Base-by-base conservation (phyloP, 2,113 vertebrate genomes). In the Callaeas wilsoni region DNA sequence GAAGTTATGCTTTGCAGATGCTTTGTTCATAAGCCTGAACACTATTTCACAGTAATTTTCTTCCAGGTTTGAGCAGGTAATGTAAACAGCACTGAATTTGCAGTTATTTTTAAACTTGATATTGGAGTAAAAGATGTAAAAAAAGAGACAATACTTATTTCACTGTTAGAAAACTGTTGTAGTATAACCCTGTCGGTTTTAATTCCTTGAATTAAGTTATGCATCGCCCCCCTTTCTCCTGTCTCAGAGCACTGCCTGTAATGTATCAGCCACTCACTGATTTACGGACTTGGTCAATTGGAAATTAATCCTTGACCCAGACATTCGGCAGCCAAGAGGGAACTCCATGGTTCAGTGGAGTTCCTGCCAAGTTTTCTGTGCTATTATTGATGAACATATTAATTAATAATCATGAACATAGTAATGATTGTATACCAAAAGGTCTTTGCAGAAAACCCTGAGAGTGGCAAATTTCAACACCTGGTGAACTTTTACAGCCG, bases 341-440 rank as follows among this genome's bases (percentile, higher is more conserved):
- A 44, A 63, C 68, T 70, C 50, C 33, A 37, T 35, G 55, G 52
- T 47, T 88, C 89, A 92, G 39, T 83, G 89, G 89, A 46, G 68
- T 75, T 80, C 86, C 75, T 92, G 91, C 64, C 89, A 94, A 90
- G 57, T 94, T 97, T 93, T 90, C 62, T 50, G 22, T 39, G 87
- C 53, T 59, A 65, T 59, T 88, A 55, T 89, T 94, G 96, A 95
- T 75, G 73, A 95, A 88, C 49, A 50, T 69, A 78, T 42, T 68
- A 62, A 83, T 84, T 55, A 79, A 57, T 76, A 73, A 37, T 85
- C 96, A 96, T 69, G 80, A 95, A 93, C 64, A 60, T 85, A 93
- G 75, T 75, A 75, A 67, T 30, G 32, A 71, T 44, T 29, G 29
- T 2, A 19, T 16, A 33, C 57, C 71, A 14, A 92, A 92, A 84